Conservation (phyloP, 2,797 vertebrate species). For the Momotus momota region DNA sequence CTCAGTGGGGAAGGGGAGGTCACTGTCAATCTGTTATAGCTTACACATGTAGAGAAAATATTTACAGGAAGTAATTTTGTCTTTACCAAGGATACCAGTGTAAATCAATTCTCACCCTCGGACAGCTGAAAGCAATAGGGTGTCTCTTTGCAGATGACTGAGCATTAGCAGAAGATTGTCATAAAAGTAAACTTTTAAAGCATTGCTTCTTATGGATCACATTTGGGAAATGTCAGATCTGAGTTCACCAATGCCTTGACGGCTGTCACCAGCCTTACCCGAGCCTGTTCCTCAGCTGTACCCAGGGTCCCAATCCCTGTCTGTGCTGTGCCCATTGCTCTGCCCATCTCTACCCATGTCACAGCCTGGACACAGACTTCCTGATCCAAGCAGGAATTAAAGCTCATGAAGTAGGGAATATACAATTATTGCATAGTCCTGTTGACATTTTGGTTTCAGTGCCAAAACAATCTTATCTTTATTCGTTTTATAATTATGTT, state of each 20-base stretch:
- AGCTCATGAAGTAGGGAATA: neutral
- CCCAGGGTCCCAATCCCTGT: neutral
- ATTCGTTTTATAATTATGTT: neutral
- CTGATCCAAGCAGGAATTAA: neutral
- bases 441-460: neutral
- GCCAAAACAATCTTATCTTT: neutral
- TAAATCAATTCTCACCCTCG: neutral
- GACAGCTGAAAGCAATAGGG: neutral
- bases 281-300: neutral
- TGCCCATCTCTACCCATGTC: neutral
- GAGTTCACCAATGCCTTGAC: neutral
- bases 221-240: neutral
- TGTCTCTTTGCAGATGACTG: neutral
- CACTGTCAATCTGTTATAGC: neutral
- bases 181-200: neutral
- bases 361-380: neutral
- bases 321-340: neutral
- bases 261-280: neutral
- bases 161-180: neutral
- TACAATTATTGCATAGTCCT: neutral
- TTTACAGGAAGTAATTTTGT: conserved; percentile 26
- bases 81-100: neutral
- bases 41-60: neutral
- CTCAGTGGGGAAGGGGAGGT: neutral
- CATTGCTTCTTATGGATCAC: neutral